These are phyloP conservation scores for Macaria notata DNA, from an alignment of 2,888 invertebrate species.

Conservation along the genomic window DNA sequence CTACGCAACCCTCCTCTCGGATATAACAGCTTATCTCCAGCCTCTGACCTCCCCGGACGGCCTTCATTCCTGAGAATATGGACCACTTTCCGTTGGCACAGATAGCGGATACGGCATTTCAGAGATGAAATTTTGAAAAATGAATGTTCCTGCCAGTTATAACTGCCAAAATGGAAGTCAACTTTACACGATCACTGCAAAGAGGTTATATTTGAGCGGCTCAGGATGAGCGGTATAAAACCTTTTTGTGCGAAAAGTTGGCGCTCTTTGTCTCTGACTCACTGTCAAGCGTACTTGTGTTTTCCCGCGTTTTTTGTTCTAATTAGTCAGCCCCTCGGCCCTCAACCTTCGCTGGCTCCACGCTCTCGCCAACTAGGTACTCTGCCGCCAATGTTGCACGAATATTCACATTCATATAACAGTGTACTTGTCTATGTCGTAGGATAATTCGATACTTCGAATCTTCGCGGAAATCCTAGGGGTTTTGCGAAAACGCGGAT, in stretches of 20 bases:
- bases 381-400: conserved; percentile 47
- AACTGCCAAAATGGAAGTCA: conserved; percentile 43
- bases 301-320: conserved; percentile 82
- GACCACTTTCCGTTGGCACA: conserved; percentile 32
- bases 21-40: conserved; percentile 39
- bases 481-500: no score
- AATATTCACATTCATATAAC: conserved; percentile 28
- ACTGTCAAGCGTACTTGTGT: conserved; percentile 80
- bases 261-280: conserved; percentile 78
- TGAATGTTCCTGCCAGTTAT: conserved; percentile 62
- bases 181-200: conserved; percentile 41
- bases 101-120: conserved; percentile 20
- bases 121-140: conserved; percentile 50
- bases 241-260: conserved; percentile 60
- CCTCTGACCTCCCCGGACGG: conserved; percentile 26
- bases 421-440: conserved; percentile 2
- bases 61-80: conserved; percentile 28
- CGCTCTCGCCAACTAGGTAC: conserved; percentile 44
- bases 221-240: conserved; percentile 44
- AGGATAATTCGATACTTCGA: no score
- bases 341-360: conserved; percentile 55
- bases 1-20: conserved; percentile 59
- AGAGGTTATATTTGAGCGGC: conserved; percentile 41
- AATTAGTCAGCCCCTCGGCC: conserved; percentile 75
- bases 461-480: no score